Percentiles rank a stretch among this genome's conserved stretches.
Evolutionary conservation across 2,113 vertebrate genomes (phyloP).

Genomic region (Synchiropus splendidus): DNA sequence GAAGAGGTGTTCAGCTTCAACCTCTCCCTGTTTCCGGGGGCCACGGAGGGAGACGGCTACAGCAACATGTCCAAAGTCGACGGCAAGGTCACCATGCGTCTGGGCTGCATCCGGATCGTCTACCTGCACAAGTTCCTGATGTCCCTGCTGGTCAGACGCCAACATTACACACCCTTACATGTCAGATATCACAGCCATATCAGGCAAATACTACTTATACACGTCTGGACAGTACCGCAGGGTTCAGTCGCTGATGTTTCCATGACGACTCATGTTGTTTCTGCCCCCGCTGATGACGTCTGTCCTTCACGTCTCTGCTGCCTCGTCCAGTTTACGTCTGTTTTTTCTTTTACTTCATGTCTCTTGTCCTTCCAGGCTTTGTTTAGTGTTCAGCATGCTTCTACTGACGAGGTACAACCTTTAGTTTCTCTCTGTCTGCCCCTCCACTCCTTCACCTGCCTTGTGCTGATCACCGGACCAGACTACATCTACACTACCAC

Average conservation of each 20-base stretch:
- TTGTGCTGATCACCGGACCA: background rate
- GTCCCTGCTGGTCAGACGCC: slow-evolving; percentile 77
- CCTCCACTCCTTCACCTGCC: slow-evolving; percentile 13
- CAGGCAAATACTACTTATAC: too few species aligned
- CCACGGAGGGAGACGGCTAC: slow-evolving; percentile 80
- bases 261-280: too few species aligned
- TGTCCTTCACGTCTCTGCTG: background rate
- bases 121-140: slow-evolving; percentile 91
- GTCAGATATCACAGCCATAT: too few species aligned
- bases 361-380: slow-evolving; percentile 63
- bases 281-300: too few species aligned
- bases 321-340: too few species aligned
- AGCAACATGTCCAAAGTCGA: slow-evolving; percentile 82
- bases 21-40: slow-evolving; percentile 75
- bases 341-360: slow-evolving; percentile 33
- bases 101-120: slow-evolving; percentile 90
- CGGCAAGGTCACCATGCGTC: slow-evolving; percentile 73
- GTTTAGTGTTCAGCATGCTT: slow-evolving; percentile 64
- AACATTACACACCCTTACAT: background rate
- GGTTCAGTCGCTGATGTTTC: too few species aligned
- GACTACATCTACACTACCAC: too few species aligned
- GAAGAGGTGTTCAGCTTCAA: slow-evolving; percentile 95
- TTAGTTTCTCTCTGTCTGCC: slow-evolving; percentile 51
- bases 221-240: too few species aligned
- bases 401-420: slow-evolving; percentile 66